These are phyloP conservation scores for Reticulitermes lucifugus DNA, from an alignment of 2,888 invertebrate species.

Conservation along the genomic window DNA sequence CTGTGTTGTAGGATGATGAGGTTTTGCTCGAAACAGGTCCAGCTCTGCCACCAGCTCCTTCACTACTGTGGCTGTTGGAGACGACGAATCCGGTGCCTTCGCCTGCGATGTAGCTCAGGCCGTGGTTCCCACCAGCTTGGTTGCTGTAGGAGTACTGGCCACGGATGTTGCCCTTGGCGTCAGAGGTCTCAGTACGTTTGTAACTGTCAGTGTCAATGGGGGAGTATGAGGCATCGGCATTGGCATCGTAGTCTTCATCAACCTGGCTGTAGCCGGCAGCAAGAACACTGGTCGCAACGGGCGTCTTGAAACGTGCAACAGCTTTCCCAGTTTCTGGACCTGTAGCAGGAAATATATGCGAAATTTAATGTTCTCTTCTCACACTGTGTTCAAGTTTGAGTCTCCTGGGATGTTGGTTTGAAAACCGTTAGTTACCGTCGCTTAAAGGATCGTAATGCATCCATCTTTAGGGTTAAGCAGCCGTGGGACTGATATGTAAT, in stretches of 20 bases:
- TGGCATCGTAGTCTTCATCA: conserved; percentile 53
- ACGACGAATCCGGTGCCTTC: conserved; percentile 58
- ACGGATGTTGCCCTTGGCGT: conserved; percentile 57
- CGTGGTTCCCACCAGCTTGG: conserved; percentile 36
- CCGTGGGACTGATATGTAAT: too few relatives aligned
- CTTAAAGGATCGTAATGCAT: too few relatives aligned
- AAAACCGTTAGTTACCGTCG: too few relatives aligned
- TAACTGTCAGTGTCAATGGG: conserved; percentile 56
- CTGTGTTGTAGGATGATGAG: not conserved
- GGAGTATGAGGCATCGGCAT: conserved; percentile 58
- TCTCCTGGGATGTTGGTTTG: too few relatives aligned
- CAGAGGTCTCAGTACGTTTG: conserved; percentile 57
- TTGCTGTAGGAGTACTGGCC: conserved; percentile 56
- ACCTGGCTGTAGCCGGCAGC: not conserved
- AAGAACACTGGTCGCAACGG: not conserved
- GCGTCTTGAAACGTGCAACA: not conserved
- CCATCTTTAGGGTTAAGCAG: too few relatives aligned
- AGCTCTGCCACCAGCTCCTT: conserved; percentile 42
- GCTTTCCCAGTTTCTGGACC: not conserved
- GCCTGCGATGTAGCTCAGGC: conserved; percentile 57
- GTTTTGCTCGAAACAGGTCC: too few relatives aligned
- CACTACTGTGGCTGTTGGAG: conserved; percentile 55
- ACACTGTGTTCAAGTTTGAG: too few relatives aligned
- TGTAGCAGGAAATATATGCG: not conserved
- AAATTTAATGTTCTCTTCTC: too few relatives aligned